Evolutionary conservation across 2,113 vertebrate species (phyloP).

Genomic region (Oreochromis spilurus): DNA sequence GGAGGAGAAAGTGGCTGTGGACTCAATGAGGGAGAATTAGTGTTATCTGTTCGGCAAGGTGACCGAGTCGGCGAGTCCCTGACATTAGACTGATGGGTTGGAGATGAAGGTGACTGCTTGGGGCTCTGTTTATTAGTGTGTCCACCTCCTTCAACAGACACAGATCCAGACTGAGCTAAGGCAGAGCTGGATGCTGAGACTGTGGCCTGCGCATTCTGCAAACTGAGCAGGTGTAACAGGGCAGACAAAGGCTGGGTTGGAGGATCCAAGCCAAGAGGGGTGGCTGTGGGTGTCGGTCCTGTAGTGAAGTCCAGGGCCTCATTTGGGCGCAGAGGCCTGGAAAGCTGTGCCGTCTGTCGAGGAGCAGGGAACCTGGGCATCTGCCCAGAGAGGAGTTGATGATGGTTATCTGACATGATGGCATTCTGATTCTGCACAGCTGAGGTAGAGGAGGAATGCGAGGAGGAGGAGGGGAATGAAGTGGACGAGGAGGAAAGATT

Average conservation of each 20-base stretch:
- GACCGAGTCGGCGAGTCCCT: constrained; percentile 32
- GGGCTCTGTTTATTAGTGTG: constrained; percentile 49
- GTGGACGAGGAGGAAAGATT: constrained; percentile 59
- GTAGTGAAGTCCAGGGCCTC: constrained; percentile 66
- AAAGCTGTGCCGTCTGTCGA: constrained; percentile 35
- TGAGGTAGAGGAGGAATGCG: constrained; percentile 67
- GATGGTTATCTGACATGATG: constrained; percentile 44
- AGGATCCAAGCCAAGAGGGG: constrained; percentile 55
- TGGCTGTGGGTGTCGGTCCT: constrained; percentile 1
- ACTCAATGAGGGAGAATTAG: constrained; percentile 11
- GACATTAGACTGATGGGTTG: constrained; percentile 1
- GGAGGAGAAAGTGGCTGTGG: constrained; percentile 34
- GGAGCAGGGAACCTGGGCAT: constrained; percentile 19
- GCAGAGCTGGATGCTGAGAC: constrained; percentile 28
- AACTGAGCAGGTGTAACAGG: constrained; percentile 71
- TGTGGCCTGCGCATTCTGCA: constrained; percentile 62
- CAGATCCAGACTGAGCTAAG: constrained; percentile 15
- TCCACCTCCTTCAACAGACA: constrained; percentile 34
- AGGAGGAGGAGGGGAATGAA: constrained; percentile 21
- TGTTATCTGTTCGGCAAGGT: constrained; percentile 44
- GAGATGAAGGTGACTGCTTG: constrained; percentile 31
- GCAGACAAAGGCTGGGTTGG: constrained; percentile 74
- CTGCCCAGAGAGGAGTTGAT: constrained; percentile 34
- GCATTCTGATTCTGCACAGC: constrained; percentile 49
- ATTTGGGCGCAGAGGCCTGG: constrained; percentile 39